Evolutionary conservation across 2,797 vertebrate species (phyloP), one percentile per base, ranked within the genome.

Genomic region (Alouatta caraya): DNA sequence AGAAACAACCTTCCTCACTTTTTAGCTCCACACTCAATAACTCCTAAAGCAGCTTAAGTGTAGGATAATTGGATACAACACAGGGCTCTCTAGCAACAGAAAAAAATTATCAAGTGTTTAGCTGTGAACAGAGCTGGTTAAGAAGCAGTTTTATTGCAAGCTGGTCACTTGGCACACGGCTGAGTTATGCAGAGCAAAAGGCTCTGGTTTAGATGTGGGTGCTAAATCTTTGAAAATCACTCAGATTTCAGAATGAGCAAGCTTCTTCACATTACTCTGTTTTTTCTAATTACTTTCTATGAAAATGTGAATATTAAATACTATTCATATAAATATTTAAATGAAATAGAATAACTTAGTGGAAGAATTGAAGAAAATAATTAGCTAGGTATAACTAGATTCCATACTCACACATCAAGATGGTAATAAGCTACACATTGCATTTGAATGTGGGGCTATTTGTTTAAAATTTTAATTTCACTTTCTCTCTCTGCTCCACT

Each of bases 351-450:
- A 83, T 88, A 72, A 57, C 42, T 73, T 70, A 26, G 3, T n/a
- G 5, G 15, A 67, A 96, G 2, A 95, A 88, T 30, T 90, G 33
- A 37, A 86, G 94, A 90, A 92, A 57, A 39, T 72, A 92, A 78
- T 88, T 90, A 59, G n/a, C 24, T 55, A 75, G 7, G 2, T 82
- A 59, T 52, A 90, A 83, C 42, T 92, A 61, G 30, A 82, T 73
- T 73, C 59, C 52, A 12, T 72, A 48, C 9, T 75, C 42, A 61
- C 85, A 24, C 5, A 73, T 46, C 24, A 52, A 93, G 78, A 92
- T 9, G 67, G 7, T 26, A 57, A 73, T 46, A 76, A 94, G 8
- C 19, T 64, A 44, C 7, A 50, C 5, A 37, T 87, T 87, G 6
- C 5, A 33, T 76, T 85, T 85, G 11, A 85, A 90, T 37, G 21